Conservation (phyloP, 2,113 vertebrate species). For the Lagenorhynchus albirostris region DNA sequence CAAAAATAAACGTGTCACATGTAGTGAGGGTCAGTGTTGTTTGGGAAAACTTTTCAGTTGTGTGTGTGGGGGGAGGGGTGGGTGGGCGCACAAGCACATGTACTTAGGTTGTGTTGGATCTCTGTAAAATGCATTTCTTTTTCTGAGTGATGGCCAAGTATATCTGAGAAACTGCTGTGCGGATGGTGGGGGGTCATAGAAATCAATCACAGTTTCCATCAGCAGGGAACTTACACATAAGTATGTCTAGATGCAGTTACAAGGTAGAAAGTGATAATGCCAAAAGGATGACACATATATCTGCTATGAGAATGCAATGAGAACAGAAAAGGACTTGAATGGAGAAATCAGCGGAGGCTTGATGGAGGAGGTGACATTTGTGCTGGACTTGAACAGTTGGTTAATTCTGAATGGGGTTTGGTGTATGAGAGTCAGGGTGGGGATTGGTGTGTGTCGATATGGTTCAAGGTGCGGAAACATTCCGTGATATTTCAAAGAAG, state of each 20-base stretch:
- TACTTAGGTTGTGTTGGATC: not conserved
- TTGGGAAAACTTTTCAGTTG: not conserved
- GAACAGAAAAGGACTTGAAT: not conserved
- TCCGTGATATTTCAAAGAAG: not conserved
- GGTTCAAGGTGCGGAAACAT: not conserved
- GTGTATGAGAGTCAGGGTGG: not conserved
- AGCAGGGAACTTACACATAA: not conserved
- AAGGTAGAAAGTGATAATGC: not conserved
- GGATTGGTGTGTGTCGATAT: not conserved
- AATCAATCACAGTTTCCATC: not conserved
- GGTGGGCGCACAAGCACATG: fast-evolving
- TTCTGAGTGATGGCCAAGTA: not conserved
- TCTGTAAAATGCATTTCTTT: not conserved
- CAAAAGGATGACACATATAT: not conserved
- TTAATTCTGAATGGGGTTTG: not conserved
- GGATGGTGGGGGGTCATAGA: not conserved
- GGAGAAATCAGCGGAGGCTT: not conserved
- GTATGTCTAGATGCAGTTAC: not conserved
- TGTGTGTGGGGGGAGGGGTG: no score
- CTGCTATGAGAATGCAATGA: not conserved
- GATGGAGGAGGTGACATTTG: not conserved
- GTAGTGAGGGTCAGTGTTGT: not conserved
- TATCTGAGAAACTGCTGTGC: not conserved
- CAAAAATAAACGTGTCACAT: not conserved
- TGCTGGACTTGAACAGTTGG: not conserved